Percentiles rank a stretch among this genome's conserved stretches.
phyloP scores from a whole-genome alignment of 2,113 vertebrate species.

The Phalacrocorax pelagicus region DNA sequence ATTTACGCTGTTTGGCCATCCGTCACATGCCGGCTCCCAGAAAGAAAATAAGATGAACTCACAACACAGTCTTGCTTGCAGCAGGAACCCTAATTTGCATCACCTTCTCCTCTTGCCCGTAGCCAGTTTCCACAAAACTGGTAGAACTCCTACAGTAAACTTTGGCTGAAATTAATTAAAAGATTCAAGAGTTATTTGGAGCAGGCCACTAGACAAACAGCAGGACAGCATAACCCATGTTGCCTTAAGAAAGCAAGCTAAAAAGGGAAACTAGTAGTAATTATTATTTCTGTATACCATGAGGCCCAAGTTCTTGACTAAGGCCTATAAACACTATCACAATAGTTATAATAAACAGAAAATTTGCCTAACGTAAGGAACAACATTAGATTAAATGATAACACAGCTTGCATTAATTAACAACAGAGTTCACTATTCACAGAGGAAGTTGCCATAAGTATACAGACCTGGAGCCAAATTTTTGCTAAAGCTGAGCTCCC shows the following conservation, averaged over 20 bases:
- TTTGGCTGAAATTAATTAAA: conserved; percentile 42
- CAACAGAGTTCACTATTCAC: conserved; percentile 1
- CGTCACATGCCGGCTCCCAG: neutral
- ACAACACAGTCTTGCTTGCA: neutral
- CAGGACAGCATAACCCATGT: neutral
- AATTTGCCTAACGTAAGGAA: conserved; percentile 38
- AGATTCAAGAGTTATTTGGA: neutral
- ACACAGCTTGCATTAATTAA: conserved; percentile 53
- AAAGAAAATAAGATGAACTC: neutral
- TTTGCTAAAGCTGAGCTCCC: neutral
- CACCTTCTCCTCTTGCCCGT: neutral
- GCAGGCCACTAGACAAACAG: conserved; percentile 5
- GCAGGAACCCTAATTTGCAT: conserved; percentile 1
- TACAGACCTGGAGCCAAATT: neutral
- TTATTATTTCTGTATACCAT: neutral
- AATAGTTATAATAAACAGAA: conserved; percentile 32
- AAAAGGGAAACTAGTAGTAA: conserved; percentile 11
- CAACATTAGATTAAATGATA: conserved; percentile 22
- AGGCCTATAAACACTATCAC: neutral
- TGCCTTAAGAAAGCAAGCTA: conserved; percentile 12
- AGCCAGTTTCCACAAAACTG: neutral
- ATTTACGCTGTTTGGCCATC: conserved; percentile 33
- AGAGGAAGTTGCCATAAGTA: conserved; percentile 18
- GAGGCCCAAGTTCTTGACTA: neutral
- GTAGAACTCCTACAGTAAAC: neutral